Percentiles rank a stretch among this genome's conserved stretches.
Conservation (phyloP, 2,888 invertebrate genomes). For the Lochmaea capreae region DNA sequence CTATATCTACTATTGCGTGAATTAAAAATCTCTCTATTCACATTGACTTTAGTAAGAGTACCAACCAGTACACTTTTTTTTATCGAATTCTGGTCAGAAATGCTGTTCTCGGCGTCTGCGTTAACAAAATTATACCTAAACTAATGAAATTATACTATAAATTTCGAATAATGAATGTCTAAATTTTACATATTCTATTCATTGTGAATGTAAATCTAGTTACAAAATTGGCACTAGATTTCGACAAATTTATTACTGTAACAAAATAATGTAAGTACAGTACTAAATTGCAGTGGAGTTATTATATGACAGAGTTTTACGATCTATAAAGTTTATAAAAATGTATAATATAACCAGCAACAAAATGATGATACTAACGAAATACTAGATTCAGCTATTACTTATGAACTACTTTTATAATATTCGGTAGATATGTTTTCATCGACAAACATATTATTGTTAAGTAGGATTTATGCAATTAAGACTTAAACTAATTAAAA, state of each 20-base stretch:
- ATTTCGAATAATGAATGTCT: background rate
- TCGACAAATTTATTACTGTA: slow-evolving; percentile 12
- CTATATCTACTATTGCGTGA: no score
- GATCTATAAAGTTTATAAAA: slow-evolving; percentile 12
- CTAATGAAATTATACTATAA: background rate
- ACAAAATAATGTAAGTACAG: slow-evolving; percentile 14
- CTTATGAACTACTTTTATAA: no score
- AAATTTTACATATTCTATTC: background rate
- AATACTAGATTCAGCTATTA: background rate
- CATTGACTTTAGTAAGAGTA: no score
- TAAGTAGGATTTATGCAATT: no score
- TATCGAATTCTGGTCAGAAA: no score
- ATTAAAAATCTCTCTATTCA: no score
- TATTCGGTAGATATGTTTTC: no score
- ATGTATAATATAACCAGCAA: slow-evolving; percentile 2
- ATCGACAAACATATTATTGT: no score
- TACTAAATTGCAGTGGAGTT: slow-evolving; percentile 10
- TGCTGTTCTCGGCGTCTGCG: background rate
- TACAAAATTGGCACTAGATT: slow-evolving; percentile 3
- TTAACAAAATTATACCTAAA: background rate
- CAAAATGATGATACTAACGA: background rate
- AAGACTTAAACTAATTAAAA: no score
- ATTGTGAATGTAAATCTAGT: background rate
- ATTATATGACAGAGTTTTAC: background rate
- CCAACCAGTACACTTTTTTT: no score